Evolutionary conservation across 2,113 vertebrate genomes (phyloP).

Genomic region (Crocuta crocuta): DNA sequence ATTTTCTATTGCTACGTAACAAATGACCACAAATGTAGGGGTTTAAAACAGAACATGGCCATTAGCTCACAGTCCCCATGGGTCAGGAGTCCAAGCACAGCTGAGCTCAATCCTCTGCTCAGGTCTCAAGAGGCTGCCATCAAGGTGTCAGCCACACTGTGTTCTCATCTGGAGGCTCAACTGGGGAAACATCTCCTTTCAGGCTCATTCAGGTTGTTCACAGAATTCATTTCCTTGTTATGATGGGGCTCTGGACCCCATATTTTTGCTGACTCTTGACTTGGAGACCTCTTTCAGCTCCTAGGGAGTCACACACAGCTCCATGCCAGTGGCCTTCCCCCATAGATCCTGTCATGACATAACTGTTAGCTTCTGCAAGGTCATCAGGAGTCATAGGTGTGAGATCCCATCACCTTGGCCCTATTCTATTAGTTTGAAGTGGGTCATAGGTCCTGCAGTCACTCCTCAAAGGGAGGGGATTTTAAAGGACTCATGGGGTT

Average conservation of each 20-base stretch:
- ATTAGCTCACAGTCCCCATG: neutral
- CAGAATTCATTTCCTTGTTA: neutral
- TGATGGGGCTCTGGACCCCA: neutral
- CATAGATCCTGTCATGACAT: neutral
- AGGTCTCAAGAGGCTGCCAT: neutral
- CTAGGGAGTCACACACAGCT: neutral
- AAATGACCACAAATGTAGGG: neutral
- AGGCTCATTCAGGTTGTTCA: neutral
- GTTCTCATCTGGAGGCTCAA: rapidly evolving
- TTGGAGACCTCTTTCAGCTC: neutral
- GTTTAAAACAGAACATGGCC: neutral
- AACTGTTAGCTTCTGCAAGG: neutral
- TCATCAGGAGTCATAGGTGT: no score
- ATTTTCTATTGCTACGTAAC: neutral
- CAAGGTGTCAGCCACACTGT: no score
- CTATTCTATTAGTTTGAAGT: neutral
- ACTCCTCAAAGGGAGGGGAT: neutral
- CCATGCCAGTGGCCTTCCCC: neutral
- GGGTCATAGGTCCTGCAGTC: neutral
- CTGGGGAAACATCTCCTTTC: neutral
- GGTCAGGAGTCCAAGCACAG: neutral
- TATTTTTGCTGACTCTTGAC: neutral
- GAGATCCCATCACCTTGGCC: neutral
- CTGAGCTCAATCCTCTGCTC: neutral
- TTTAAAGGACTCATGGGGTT: neutral